Conservation (phyloP, 35 echinoderm and acorn worm species). For the Lytechinus pictus region DNA sequence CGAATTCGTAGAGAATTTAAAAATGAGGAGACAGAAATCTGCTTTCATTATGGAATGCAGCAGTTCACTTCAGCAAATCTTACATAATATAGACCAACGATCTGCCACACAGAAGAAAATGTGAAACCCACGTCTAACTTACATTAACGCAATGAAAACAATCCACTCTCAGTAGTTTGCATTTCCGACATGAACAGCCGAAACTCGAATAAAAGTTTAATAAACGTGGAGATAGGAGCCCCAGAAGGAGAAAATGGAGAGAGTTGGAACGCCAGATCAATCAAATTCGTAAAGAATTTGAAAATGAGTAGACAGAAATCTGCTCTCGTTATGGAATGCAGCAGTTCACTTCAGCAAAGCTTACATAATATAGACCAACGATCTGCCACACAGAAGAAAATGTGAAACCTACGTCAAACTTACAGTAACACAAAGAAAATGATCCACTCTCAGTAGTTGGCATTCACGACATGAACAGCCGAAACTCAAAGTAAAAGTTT, state of each 20-base stretch:
- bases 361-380: slow-evolving; percentile 9
- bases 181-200: not conserved
- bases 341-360: not conserved
- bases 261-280: too few species aligned
- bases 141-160: not conserved
- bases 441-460: not conserved
- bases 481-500: not conserved
- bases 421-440: not conserved
- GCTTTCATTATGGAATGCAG: not conserved
- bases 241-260: too few species aligned
- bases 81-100: slow-evolving; percentile 9
- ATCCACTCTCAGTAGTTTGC: not conserved
- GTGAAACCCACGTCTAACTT: slow-evolving; percentile 6
- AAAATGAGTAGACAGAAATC: too few species aligned
- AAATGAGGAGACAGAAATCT: too few species aligned
- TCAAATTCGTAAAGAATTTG: too few species aligned
- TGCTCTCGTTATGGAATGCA: not conserved
- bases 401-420: slow-evolving; percentile 17
- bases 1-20: too few species aligned
- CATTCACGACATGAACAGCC: not conserved
- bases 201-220: not conserved
- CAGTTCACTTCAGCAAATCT: not conserved
- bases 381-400: slow-evolving; percentile 8
- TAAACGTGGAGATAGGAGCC: too few species aligned
- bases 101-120: slow-evolving; percentile 8